A percentile compares a stretch with the other conserved stretches of the same genome.
These are phyloP conservation scores for Sterrhoptilus dennistouni DNA, from an alignment of 2,113 vertebrate species.

Conservation along the genomic window DNA sequence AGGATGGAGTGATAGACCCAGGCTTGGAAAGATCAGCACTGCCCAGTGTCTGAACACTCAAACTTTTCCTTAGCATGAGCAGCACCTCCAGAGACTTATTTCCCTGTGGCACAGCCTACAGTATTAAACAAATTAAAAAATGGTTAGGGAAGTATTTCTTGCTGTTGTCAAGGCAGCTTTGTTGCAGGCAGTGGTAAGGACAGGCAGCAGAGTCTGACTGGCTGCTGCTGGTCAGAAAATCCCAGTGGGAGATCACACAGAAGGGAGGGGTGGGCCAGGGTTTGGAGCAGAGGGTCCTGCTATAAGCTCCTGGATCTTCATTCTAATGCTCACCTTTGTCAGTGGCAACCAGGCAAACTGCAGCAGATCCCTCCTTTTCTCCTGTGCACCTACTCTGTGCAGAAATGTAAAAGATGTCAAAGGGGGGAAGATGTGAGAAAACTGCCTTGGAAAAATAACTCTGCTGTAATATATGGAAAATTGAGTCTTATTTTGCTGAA, in stretches of 20 bases:
- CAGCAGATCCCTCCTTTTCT: not conserved
- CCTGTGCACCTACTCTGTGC: not conserved
- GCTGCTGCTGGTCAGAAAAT: not conserved
- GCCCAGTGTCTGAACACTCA: not conserved
- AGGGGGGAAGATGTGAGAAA: not conserved
- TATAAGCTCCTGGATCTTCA: not conserved
- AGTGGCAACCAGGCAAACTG: not conserved
- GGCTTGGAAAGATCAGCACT: not conserved
- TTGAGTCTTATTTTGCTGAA: slow-evolving; percentile 19
- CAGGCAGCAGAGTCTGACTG: not conserved
- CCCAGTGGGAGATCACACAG: not conserved
- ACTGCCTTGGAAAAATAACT: not conserved
- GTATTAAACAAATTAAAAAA: not conserved
- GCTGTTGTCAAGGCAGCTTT: slow-evolving; percentile 12
- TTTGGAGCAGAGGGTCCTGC: not conserved
- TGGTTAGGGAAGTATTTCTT: not conserved
- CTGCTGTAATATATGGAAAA: not conserved
- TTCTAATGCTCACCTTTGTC: not conserved
- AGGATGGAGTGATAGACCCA: not conserved
- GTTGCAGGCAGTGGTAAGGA: not conserved
- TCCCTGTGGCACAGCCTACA: not conserved
- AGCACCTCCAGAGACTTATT: not conserved
- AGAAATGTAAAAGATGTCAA: not conserved
- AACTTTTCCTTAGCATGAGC: not conserved
- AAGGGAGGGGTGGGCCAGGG: not conserved